Base-by-base conservation (phyloP, 1,140 invertebrate genomes). In the Ceratina japonica region DNA sequence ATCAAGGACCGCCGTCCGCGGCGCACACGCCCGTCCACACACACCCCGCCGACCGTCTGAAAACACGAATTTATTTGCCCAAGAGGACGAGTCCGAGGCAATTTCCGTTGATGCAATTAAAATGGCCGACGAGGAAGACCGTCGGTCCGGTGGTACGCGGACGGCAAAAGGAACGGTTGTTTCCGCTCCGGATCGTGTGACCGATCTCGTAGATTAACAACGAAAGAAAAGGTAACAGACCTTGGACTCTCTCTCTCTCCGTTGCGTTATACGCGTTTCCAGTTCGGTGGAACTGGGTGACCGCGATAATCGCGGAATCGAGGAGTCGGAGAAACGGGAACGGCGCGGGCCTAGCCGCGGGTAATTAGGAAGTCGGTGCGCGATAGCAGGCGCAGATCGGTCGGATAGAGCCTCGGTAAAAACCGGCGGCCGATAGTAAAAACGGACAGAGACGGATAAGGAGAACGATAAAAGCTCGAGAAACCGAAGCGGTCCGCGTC, bases 51-150 rank as follows among this genome's bases (percentile, higher is more conserved):
- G 61, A 49, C 8, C 31, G 24, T 44, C 70, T 44, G 72, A 75
- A 79, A 81, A 81, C 77, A 82, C 80, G 82, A 85, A 83, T 88
- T 87, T 79, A 83, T 82, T 85, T 81, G 79, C 62, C 69, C 65
- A 78, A 75, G 61, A 31, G 27, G 16, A 86, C 63, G 49, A 22
- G 3, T 54, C 52, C 18, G 63, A 64, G 72, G 87, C 86, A 83
- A 87, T 88, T 88, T 85, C 82, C 83, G 86, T 85, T 75, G 86
- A 63, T 70, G 82, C 82, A 82, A 86, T 87, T 88, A 87, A 87
- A 88, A 87, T 81, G 83, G 73, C 63, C 72, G 75, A 76, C 68
- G 81, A 84, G 54, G 13, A 18, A 16, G 44, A n/a, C n/a, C 4
- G 4, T 27, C 44, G 16, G 68, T 8, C 37, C 16, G 69, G n/a